Base-by-base conservation (phyloP, 2,888 invertebrate genomes). In the Aphodius granarius region DNA sequence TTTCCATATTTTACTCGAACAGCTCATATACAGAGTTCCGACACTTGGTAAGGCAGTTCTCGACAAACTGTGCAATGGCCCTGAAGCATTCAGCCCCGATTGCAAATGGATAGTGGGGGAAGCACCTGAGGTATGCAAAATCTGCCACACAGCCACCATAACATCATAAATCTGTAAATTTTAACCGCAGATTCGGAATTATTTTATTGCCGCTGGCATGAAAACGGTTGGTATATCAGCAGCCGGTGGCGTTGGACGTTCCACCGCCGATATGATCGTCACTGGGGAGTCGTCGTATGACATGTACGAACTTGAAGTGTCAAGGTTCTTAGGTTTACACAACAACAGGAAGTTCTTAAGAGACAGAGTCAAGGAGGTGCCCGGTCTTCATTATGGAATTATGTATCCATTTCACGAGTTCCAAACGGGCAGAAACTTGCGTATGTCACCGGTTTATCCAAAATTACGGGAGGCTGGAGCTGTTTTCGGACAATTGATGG, bases 401-500 rank as follows among this genome's bases (percentile, higher is more conserved):
- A 92, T 92, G 17, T 97, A 96, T 87, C 96, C 96, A 0, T 94
- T 94, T 84, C 91, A 92, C 80, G 97, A 97, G 88, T 98, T 95
- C 82, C 90, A 92, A 84, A 96, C 94, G 0, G 95, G 97, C 0
- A 91, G 97, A 73, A 97, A 97, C 86, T 88, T 99, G 16, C 90
- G 99, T 73, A 95, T 97, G 91, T 98, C 98, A 0, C 98, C 98
- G 0, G 95, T 99, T 78, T 98, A 97, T 88, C 96, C 97, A 0
- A 94, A 96, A 76, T 88, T 98, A 16, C 91, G 94, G 79, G 95
- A 95, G 84, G 95, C 94, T 9, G 98, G 98, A 0, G 99, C 97
- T 0, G 94, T 97, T 5, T 99, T 99, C 85, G 97, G 97, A 0
- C 98, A 98, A 86, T 95, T 96, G 22, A 98, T 98, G 97, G 98